A percentile compares a stretch with the other conserved stretches of the same genome.
Conservation (phyloP, 2,113 vertebrate genomes). For the Ochotona curzoniae region DNA sequence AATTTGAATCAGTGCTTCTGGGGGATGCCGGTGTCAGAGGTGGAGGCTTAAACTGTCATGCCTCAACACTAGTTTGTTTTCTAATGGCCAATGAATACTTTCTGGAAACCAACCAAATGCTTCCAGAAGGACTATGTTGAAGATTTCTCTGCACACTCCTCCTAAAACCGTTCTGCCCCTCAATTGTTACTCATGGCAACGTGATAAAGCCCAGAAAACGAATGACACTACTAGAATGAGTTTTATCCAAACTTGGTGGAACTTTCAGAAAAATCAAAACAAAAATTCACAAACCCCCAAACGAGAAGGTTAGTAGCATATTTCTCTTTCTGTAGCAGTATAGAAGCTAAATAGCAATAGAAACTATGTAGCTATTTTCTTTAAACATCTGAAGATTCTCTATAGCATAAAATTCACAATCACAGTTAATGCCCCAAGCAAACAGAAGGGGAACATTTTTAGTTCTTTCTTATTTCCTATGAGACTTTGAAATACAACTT, state of each 20-base stretch:
- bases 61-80: neutral
- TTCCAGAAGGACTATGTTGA: neutral
- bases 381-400: neutral
- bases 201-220: slow-evolving; percentile 53
- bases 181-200: neutral
- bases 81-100: neutral
- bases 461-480: slow-evolving; percentile 41
- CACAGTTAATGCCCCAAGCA: neutral
- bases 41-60: too few relatives aligned
- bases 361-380: neutral
- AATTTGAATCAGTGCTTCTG: too few relatives aligned
- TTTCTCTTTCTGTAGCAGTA: neutral
- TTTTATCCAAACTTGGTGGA: neutral
- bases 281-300: neutral
- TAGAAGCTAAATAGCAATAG: slow-evolving; percentile 3
- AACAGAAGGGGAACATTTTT: slow-evolving; percentile 42
- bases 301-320: neutral
- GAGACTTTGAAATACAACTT: slow-evolving; percentile 69
- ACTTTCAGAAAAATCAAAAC: neutral
- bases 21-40: too few relatives aligned
- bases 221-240: neutral
- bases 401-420: neutral
- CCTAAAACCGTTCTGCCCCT: neutral
- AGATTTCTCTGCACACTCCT: neutral
- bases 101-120: neutral